Percentiles rank a stretch among this genome's conserved stretches.
phyloP scores from a whole-genome alignment of 2,888 invertebrate species.

The Apeira syringaria region DNA sequence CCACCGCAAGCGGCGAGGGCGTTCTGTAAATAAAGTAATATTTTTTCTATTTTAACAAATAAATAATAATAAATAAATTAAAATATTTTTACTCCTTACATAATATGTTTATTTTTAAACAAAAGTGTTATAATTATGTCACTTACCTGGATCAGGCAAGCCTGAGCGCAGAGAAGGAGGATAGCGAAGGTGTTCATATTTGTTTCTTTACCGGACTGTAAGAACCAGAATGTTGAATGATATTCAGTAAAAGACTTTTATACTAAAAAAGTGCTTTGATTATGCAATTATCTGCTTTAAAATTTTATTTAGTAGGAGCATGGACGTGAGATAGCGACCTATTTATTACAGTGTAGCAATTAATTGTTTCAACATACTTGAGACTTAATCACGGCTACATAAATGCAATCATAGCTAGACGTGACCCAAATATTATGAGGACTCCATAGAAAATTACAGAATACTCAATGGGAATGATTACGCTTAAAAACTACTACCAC shows the following conservation, averaged over 20 bases:
- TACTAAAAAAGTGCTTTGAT: background rate
- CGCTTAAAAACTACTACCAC: background rate
- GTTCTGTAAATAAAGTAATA: no score
- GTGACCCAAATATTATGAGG: conserved; percentile 6
- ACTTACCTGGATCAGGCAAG: conserved; percentile 28
- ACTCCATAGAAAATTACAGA: background rate
- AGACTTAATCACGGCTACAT: conserved; percentile 1
- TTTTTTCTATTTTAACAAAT: no score
- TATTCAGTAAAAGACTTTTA: conserved; percentile 4
- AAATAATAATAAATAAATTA: no score
- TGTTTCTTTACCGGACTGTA: conserved; percentile 2
- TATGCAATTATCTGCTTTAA: conserved; percentile 1
- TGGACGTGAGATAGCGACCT: conserved; percentile 18
- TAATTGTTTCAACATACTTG: background rate
- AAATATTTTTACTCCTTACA: no score
- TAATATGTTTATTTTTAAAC: no score
- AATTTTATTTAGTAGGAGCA: background rate
- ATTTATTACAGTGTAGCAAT: conserved; percentile 9
- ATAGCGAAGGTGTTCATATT: conserved; percentile 15
- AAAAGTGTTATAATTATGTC: background rate
- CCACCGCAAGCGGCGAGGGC: conserved; percentile 3
- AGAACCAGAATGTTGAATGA: conserved; percentile 4
- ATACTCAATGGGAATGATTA: background rate
- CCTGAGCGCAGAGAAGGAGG: conserved; percentile 29
- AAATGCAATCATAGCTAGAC: conserved; percentile 1